Evolutionary conservation across 2,113 vertebrate species (phyloP).

Genomic region (Cololabis saira): DNA sequence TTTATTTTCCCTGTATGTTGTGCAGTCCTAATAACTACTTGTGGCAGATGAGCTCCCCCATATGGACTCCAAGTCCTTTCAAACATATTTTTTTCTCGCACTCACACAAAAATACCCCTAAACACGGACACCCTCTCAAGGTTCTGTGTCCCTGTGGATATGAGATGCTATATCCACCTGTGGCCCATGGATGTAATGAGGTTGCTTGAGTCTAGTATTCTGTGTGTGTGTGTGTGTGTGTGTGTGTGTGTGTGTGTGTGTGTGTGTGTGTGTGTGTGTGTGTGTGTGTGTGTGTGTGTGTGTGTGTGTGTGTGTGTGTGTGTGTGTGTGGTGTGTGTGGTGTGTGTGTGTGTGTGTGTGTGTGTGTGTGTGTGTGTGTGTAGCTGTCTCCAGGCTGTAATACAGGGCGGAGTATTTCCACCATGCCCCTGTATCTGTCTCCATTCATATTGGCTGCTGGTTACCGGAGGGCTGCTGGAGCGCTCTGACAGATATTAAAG

Average conservation of each 20-base stretch:
- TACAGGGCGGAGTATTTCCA: slow-evolving; percentile 70
- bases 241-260: slow-evolving; percentile 44
- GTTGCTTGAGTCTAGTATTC: slow-evolving; percentile 18
- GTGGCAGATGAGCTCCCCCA: slow-evolving; percentile 3
- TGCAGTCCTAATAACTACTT: not conserved
- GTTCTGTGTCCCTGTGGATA: slow-evolving; percentile 25
- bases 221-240: not conserved
- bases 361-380: slow-evolving; percentile 10
- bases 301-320: slow-evolving; percentile 17
- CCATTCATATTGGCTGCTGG: slow-evolving; percentile 73
- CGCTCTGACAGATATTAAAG: slow-evolving; percentile 75
- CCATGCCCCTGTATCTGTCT: slow-evolving; percentile 70
- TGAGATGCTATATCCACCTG: slow-evolving; percentile 51
- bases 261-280: not conserved
- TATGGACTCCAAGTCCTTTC: slow-evolving; percentile 1
- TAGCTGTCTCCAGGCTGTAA: slow-evolving; percentile 58
- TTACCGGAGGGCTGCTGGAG: slow-evolving; percentile 55
- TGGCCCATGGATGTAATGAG: slow-evolving; percentile 66
- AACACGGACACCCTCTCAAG: slow-evolving; percentile 20
- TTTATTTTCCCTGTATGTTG: too few species aligned
- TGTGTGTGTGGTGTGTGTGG: slow-evolving; percentile 38
- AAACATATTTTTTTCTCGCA: not conserved
- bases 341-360: not conserved
- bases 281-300: slow-evolving; percentile 8
- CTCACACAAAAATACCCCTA: not conserved